Evolutionary conservation across 1,140 invertebrate genomes (phyloP), one percentile per base, ranked within the genome.

Genomic region (Apis florea): DNA sequence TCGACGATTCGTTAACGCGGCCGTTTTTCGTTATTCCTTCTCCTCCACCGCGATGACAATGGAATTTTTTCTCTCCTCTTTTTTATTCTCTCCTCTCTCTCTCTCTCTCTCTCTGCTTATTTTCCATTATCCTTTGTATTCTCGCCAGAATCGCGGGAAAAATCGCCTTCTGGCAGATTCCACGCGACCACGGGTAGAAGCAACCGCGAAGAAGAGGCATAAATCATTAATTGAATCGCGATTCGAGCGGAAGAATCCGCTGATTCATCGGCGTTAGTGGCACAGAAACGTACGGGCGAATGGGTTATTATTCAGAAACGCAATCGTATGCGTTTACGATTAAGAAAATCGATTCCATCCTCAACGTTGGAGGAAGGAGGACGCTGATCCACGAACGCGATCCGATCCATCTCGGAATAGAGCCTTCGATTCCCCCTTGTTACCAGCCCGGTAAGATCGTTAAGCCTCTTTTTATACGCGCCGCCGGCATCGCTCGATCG

Each of bases 1-100:
- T 77, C 31, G 66, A 63, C 80, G 71, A 51, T 83, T 86, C 69
- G 64, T 83, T 80, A 83, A 80, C 79, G 85, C 70, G 79, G 40
- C 59, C 63, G 71, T 10, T 74, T 61, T 64, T 71, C 64, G 64
- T 58, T 69, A 47, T 61, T 66, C 56, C 24, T 58, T 64, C 8
- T 58, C 47, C 21, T 69, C 24, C 17, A 2, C 40, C 17, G 10
- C 21, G 13, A 31, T 54, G 54, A 15, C 21, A n/a, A 71, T 59
- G 67, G 59, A 70, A 59, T 61, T 19, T 64, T 66, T 85, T 78
- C 40, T 61, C 19, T 56, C 19, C 1, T 51, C n/a, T 47, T 12
- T 40, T 8, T 9, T 15, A 11, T 54, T 67, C 21, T 40, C 31
- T 31, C 31, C 2, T 21, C 51, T 51, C 8, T 61, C 59, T 26